Percentiles rank a stretch among this genome's conserved stretches.
phyloP scores from a whole-genome alignment of 2,797 vertebrate species.

The Yasuhikotakia modesta region DNA sequence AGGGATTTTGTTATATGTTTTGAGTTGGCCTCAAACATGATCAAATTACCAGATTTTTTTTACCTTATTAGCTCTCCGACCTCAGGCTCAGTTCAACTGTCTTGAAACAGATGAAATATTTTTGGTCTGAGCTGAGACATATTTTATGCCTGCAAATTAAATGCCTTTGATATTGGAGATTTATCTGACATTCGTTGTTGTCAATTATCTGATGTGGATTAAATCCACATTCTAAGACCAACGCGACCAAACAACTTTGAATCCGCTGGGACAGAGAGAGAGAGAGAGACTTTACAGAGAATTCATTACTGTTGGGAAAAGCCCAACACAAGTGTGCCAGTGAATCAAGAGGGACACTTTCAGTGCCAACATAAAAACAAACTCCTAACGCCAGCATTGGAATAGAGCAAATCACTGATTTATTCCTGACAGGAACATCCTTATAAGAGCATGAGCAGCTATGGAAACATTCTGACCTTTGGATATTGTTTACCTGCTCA shows the following conservation, averaged over 20 bases:
- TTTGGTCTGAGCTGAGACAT: conserved; percentile 4
- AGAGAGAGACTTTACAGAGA: conserved; percentile 16
- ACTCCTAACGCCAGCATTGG: conserved; percentile 24
- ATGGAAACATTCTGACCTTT: not conserved
- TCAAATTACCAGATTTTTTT: not conserved
- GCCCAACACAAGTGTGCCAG: conserved; percentile 33
- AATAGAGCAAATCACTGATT: conserved; percentile 7
- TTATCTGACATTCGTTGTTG: conserved; percentile 28
- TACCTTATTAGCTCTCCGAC: conserved; percentile 3
- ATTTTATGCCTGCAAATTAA: conserved; percentile 5
- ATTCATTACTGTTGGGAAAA: conserved; percentile 35
- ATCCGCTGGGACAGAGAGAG: not conserved
- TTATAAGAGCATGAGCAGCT: not conserved
- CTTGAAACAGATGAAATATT: not conserved
- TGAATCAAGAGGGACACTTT: conserved; percentile 40
- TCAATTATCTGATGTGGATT: conserved; percentile 27
- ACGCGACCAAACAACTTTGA: conserved; percentile 9
- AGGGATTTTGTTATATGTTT: conserved; percentile 18
- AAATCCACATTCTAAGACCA: not conserved
- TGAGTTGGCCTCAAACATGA: not conserved
- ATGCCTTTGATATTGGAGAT: conserved; percentile 29
- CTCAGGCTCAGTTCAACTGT: not conserved
- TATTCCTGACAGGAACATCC: conserved; percentile 47
- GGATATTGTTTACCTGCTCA: no score
- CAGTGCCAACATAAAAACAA: conserved; percentile 46